phyloP scores from a whole-genome alignment of 2,888 invertebrate species.

The Drosophila testacea region DNA sequence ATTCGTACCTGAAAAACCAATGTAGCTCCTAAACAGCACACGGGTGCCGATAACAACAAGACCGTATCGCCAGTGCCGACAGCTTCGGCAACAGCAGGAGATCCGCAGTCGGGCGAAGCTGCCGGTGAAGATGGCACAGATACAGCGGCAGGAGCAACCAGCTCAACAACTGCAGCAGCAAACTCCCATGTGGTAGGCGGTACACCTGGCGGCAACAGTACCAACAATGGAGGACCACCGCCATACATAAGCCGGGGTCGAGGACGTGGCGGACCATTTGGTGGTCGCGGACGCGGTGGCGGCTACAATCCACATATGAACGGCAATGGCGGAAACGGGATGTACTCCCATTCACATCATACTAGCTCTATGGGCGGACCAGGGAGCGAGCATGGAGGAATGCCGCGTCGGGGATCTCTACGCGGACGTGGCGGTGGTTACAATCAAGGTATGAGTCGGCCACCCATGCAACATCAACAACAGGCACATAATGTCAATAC shows the following conservation, averaged over 20 bases:
- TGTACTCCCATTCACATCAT: constrained; percentile 75
- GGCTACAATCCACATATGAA: constrained; percentile 83
- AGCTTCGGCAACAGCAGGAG: constrained; percentile 41
- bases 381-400: constrained; percentile 74
- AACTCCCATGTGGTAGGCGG: constrained; percentile 59
- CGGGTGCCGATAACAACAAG: constrained; percentile 84
- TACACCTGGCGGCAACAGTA: constrained; percentile 42
- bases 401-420: constrained; percentile 82
- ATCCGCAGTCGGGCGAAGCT: constrained; percentile 41
- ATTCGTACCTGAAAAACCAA: constrained; percentile 14
- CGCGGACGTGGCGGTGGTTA: constrained; percentile 84
- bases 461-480: constrained; percentile 80
- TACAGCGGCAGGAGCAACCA: constrained; percentile 27
- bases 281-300: constrained; percentile 78
- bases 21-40: constrained; percentile 83
- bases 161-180: constrained; percentile 36
- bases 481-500: constrained; percentile 83
- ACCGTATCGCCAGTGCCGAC: constrained; percentile 83
- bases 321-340: constrained; percentile 68
- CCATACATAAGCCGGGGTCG: constrained; percentile 79
- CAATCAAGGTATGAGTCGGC: constrained; percentile 82
- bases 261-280: constrained; percentile 82
- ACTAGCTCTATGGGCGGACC: constrained; percentile 66
- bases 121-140: constrained; percentile 55
- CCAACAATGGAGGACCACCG: constrained; percentile 58